Evolutionary conservation across 1,140 invertebrate genomes (phyloP).

Genomic region (Drosophila sp.): DNA sequence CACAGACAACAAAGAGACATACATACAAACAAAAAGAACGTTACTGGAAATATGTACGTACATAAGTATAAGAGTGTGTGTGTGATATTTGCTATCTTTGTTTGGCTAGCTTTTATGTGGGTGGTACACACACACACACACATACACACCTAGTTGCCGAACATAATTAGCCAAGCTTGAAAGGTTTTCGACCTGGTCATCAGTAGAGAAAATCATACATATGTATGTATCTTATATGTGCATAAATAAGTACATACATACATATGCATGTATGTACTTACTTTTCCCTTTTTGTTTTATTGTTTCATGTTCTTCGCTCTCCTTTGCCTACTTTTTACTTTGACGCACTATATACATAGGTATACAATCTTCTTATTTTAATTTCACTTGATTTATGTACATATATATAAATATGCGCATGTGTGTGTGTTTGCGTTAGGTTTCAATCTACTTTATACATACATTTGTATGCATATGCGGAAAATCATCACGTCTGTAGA

Average conservation of each 20-base stretch:
- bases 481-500: slow-evolving; percentile 49
- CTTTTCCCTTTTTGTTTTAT: background rate
- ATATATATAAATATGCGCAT: slow-evolving; percentile 30
- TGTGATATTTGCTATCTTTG: slow-evolving; percentile 43
- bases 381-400: slow-evolving; percentile 49
- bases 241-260: background rate
- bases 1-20: slow-evolving; percentile 43
- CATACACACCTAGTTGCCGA: slow-evolving; percentile 1
- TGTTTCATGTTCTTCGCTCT: background rate
- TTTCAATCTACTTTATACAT: slow-evolving; percentile 30
- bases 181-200: slow-evolving; percentile 64
- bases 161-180: slow-evolving; percentile 72
- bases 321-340: slow-evolving; percentile 7
- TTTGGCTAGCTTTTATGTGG: slow-evolving; percentile 24
- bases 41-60: slow-evolving; percentile 33
- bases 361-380: slow-evolving; percentile 13
- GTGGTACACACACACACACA: slow-evolving; percentile 48
- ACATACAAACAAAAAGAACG: slow-evolving; percentile 44
- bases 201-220: slow-evolving; percentile 9
- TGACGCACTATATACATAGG: slow-evolving; percentile 25
- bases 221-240: slow-evolving; percentile 21
- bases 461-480: slow-evolving; percentile 24
- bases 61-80: background rate
- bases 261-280: background rate
- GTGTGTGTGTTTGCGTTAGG: slow-evolving; percentile 29